phyloP scores from a whole-genome alignment of 2,888 invertebrate species.

The Rosalia funebris region DNA sequence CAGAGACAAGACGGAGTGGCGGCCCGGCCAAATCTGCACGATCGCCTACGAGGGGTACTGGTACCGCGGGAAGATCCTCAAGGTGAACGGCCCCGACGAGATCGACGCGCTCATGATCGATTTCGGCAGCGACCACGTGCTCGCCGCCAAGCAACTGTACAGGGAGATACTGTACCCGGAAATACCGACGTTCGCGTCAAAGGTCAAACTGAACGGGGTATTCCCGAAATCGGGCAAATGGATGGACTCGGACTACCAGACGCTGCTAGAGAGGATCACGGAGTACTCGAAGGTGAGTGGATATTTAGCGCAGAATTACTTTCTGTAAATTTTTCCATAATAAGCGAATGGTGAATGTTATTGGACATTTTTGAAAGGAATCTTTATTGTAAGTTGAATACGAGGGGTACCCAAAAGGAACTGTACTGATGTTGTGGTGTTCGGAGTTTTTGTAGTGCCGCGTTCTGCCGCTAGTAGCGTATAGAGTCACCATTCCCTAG shows the following conservation, averaged over 20 bases:
- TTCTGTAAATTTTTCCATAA: neutral
- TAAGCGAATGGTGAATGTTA: neutral
- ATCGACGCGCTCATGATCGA: slow-evolving; percentile 79
- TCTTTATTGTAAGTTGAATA: neutral
- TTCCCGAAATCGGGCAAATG: slow-evolving; percentile 62
- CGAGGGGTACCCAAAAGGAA: too few relatives aligned
- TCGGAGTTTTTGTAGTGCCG: too few relatives aligned
- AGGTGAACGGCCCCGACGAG: slow-evolving; percentile 49
- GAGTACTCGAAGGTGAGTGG: slow-evolving; percentile 54
- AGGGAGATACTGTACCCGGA: slow-evolving; percentile 72
- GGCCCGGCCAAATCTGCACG: slow-evolving; percentile 74
- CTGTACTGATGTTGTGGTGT: too few relatives aligned
- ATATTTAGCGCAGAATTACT: neutral
- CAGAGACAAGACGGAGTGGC: slow-evolving; percentile 62
- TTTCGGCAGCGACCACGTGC: slow-evolving; percentile 82
- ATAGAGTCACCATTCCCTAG: too few relatives aligned
- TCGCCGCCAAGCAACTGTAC: slow-evolving; percentile 68
- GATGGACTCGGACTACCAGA: slow-evolving; percentile 69
- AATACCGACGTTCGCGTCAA: slow-evolving; percentile 74
- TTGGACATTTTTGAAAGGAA: neutral
- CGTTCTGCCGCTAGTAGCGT: too few relatives aligned
- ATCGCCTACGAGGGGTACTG: slow-evolving; percentile 76
- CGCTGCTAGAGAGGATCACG: slow-evolving; percentile 70
- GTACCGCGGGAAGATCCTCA: slow-evolving; percentile 75
- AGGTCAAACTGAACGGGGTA: slow-evolving; percentile 69